Conservation (phyloP, 2,113 vertebrate species). For the Nycticryphes semicollaris region DNA sequence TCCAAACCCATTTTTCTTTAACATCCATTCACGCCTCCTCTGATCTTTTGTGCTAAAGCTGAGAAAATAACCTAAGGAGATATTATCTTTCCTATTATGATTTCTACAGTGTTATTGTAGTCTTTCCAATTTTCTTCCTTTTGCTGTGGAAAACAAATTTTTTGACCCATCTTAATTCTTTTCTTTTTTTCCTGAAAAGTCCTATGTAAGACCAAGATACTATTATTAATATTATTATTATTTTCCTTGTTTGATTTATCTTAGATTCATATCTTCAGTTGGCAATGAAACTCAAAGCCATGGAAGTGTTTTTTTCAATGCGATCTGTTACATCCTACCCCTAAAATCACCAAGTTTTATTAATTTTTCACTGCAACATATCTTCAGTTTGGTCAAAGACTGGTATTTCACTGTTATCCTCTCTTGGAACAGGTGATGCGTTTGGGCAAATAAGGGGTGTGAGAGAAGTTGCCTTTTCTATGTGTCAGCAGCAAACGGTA, state of each 20-base stretch:
- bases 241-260: neutral
- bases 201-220: neutral
- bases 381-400: neutral
- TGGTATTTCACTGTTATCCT: neutral
- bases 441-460: neutral
- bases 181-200: neutral
- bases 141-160: slow-evolving; percentile 33
- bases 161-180: slow-evolving; percentile 16
- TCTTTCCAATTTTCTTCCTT: slow-evolving; percentile 45
- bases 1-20: slow-evolving; percentile 68
- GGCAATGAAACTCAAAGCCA: neutral
- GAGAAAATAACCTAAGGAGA: slow-evolving; percentile 48
- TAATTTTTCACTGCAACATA: neutral
- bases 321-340: neutral
- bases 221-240: neutral
- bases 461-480: neutral
- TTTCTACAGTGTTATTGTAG: slow-evolving; percentile 24
- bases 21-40: slow-evolving; percentile 30
- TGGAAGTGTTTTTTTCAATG: neutral
- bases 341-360: neutral
- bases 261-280: neutral
- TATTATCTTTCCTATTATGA: slow-evolving; percentile 61
- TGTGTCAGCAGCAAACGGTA: neutral
- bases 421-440: neutral
- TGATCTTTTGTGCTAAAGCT: slow-evolving; percentile 59